Conservation (phyloP, 35 echinoderm and acorn worm species). For the Diadema setosum region DNA sequence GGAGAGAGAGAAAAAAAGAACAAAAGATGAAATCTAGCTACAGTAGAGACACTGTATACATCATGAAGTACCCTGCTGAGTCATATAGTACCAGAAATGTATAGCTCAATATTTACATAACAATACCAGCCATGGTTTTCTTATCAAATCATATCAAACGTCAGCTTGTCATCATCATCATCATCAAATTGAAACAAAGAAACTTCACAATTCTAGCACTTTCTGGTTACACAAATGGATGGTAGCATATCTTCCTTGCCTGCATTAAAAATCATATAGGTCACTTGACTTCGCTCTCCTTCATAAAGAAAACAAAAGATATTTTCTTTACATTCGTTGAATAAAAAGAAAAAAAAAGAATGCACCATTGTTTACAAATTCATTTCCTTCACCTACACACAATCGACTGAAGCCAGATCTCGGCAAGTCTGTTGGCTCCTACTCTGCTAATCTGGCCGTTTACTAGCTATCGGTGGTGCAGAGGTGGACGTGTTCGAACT, state of each 20-base stretch:
- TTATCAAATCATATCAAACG: neutral
- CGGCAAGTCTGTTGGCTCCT: conserved; percentile 12
- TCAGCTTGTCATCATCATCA: neutral
- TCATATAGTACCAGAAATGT: neutral
- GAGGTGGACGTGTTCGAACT: no score
- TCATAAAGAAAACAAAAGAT: neutral
- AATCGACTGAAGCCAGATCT: conserved; percentile 15
- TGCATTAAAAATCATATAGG: conserved; percentile 10
- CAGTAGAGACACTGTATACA: no score
- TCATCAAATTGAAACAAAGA: neutral
- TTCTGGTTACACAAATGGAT: conserved; percentile 9
- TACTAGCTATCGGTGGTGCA: neutral
- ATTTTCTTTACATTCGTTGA: neutral
- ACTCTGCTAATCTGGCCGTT: neutral
- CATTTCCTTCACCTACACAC: neutral
- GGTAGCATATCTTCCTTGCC: neutral
- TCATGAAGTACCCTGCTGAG: neutral
- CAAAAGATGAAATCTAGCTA: no score
- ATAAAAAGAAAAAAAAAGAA: no score
- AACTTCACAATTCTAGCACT: conserved; percentile 16
- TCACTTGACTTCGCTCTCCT: conserved; percentile 7
- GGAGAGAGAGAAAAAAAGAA: no score
- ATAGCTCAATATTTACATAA: conserved; percentile 27
- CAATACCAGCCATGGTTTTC: conserved; percentile 10
- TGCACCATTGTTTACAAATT: conserved; percentile 3